Base-by-base conservation (phyloP, 2,888 invertebrate species). In the Rhorus exstirpatorius region DNA sequence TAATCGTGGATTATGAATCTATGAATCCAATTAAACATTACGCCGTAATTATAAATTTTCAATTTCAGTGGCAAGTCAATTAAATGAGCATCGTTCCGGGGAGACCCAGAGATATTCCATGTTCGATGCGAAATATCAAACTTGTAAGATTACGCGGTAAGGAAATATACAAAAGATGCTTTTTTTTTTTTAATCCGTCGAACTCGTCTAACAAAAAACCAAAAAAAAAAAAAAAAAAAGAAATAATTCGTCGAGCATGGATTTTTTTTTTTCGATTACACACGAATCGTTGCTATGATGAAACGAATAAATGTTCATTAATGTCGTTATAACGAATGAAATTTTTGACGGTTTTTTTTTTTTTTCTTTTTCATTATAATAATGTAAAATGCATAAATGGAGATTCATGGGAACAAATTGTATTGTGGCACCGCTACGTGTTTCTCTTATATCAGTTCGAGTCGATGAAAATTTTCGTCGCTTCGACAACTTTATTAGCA, bases 11-110 rank as follows among this genome's bases (percentile, higher is more conserved):
- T 17, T 0, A 12, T 8, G 3, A 17, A 26, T 38, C 19, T 2
- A 31, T 19, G 14, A 17, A 8, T 19, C 21, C 14, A 17, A 19
- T 10, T 6, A 51, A 44, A 41, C 4, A 44, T 26, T 70, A 7
- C 53, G 58, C 77, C 65, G 6, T 60, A 0, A 17, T 8, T 14
- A 3, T 6, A 7, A 12, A 31, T 31, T 58, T 61, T 49, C 3
- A 53, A 21, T 90, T 88, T 76, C 85, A 91, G 91, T 91, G 91
- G 91, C 91, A 91, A 87, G 80, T 90, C 51, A 89, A 85, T 68
- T 91, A 88, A 88, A 53, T 8, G 8, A 2, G 10, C 4, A 14
- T 21, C 21, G n/a, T 21, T 31, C n/a, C n/a, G n/a, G n/a, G 14
- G 17, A 35, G 21, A 21, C 26, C 7, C 6, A 38, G 46, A 17